Percentiles rank a stretch among this genome's conserved stretches.
These are phyloP conservation scores for Acomys russatus DNA, from an alignment of 2,797 vertebrate genomes.

Conservation along the genomic window DNA sequence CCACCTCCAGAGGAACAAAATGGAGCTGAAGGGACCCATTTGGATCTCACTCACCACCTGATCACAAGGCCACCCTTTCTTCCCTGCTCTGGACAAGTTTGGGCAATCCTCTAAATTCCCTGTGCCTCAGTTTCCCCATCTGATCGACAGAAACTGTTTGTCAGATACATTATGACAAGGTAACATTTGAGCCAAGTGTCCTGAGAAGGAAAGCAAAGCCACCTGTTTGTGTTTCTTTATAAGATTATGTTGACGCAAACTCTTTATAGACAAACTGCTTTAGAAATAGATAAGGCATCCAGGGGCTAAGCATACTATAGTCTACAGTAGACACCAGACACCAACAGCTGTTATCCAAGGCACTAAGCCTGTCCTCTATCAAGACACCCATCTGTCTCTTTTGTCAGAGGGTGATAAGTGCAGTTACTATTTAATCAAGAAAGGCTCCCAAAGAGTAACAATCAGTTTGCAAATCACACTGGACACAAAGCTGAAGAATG, in stretches of 20 bases:
- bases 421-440: conserved; percentile 80
- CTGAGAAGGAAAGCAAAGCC: neutral
- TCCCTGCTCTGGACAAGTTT: neutral
- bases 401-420: conserved; percentile 62
- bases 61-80: neutral
- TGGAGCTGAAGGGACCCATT: neutral
- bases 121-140: neutral
- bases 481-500: conserved; percentile 43
- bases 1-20: neutral
- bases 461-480: conserved; percentile 75
- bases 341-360: conserved; percentile 13
- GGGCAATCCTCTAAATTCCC: neutral
- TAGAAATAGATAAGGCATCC: neutral
- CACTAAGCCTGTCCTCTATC: conserved; percentile 38
- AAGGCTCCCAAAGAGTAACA: conserved; percentile 73
- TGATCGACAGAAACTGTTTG: neutral
- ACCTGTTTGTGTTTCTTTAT: neutral
- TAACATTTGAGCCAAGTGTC: neutral
- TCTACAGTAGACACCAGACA: neutral
- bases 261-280: neutral
- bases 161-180: neutral
- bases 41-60: neutral
- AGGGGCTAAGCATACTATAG: neutral
- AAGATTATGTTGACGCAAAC: neutral
- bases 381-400: conserved; percentile 49